Base-by-base conservation (phyloP, 1,140 invertebrate genomes). In the Macrobrachium nipponense region DNA sequence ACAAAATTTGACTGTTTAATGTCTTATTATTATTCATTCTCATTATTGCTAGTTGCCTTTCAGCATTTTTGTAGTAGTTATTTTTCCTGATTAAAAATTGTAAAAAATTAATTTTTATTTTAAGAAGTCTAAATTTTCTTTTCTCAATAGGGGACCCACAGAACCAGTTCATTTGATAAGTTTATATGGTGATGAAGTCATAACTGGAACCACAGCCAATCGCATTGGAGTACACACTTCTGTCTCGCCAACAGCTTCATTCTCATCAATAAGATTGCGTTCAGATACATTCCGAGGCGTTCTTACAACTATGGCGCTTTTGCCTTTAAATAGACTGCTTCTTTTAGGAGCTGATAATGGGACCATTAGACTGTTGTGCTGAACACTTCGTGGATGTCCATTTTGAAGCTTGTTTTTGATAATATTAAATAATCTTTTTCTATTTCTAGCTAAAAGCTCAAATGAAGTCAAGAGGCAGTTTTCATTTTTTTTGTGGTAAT, bases 311-410 rank as follows among this genome's bases (percentile, higher is more conserved):
- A 95, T 98, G 94, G 93, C 95, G 8, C 93, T 98, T 23, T 91
- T 98, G 87, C 97, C 97, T 14, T 91, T 98, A 0, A 98, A 99
- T 91, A 94, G 96, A 90, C 92, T 97, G 77, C 92, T 99, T 14
- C 91, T 99, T 17, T 92, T 98, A 17, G 97, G 97, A 27, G 95
- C 97, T 76, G 98, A 99, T 90, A 97, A 95, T 91, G 97, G 97
- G 15, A 94, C 93, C 89, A 96, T 98, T 78, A 95, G 93, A 89
- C 92, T 98, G 64, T 91, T 98, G 51, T 97, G 97, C 92, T 97
- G 92, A 94, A 51, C 0, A 51, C 51, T 51, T 51, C 51, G 0
- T 51, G 51, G 12, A 51, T 10, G 51, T 10, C 51, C 0, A 0
- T 51, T 51, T 51, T 51, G 51, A 5, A 51, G 0, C 12, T 51